phyloP scores from a whole-genome alignment of 2,888 invertebrate species.

The Tenthredo mesomela region DNA sequence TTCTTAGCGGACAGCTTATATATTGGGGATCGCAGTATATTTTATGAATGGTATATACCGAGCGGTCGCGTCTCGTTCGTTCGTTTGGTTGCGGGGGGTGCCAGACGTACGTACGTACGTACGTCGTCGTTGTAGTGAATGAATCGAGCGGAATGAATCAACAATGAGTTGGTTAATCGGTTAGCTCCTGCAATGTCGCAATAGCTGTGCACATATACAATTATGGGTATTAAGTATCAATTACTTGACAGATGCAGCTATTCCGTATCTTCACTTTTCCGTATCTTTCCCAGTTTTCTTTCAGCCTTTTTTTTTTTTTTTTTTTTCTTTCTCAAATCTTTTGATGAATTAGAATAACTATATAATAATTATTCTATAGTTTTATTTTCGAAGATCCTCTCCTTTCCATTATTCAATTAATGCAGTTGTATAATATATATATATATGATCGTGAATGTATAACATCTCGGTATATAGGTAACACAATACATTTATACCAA shows the following conservation, averaged over 20 bases:
- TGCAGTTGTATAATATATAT: neutral
- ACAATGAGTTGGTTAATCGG: constrained; percentile 62
- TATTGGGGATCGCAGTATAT: neutral
- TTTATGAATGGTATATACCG: neutral
- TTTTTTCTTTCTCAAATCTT: too few species aligned
- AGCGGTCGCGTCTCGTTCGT: neutral
- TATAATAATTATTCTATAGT: neutral
- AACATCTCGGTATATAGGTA: neutral
- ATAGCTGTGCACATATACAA: constrained; percentile 44
- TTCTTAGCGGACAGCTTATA: neutral
- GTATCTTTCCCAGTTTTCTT: too few species aligned
- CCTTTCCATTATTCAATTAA: neutral
- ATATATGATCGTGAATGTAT: neutral
- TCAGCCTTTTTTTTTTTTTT: too few species aligned
- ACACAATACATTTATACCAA: neutral
- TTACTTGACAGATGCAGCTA: neutral
- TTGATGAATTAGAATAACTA: neutral
- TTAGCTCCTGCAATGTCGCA: constrained; percentile 47
- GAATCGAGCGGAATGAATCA: constrained; percentile 61
- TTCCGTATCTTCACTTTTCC: too few species aligned
- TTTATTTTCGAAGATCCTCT: neutral
- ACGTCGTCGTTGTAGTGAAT: constrained; percentile 45
- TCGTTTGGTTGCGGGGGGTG: neutral
- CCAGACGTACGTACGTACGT: neutral
- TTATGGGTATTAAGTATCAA: neutral